Base-by-base conservation (phyloP, 2,113 vertebrate genomes). In the Egretta garzetta region DNA sequence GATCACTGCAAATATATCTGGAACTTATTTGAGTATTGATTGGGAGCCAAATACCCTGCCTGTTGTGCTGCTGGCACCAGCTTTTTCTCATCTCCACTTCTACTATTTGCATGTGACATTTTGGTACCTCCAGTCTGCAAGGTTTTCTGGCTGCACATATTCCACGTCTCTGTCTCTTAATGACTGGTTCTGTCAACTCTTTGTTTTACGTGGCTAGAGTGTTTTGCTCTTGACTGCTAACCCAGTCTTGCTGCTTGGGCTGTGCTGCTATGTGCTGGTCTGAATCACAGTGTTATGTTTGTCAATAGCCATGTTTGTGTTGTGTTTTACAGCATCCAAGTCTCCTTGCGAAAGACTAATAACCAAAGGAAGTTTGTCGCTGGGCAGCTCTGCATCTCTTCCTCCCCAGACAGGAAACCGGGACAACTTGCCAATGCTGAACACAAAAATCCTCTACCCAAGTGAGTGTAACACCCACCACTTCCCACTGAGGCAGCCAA, bases 311-410 rank as follows among this genome's bases (percentile, higher is more conserved):
- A 4, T 22, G 50, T 62, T 73, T 85, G 70, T 94, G 35, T 86
- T 94, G 63, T 97, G 79, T 66, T 96, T 97, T 68, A 13, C 96
- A 99, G 99, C 93, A 7, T 98, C 98, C 96, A 99, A 98, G 88
- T 98, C 99, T 13, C 99, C 99, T 4, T 99, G 99, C 8, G 99
- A 99, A 97, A 99, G 99, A 97, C 97, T 99, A 71, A 99, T 99
- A 97, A 98, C 97, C 95, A 99, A 99, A 98, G 99, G 98, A 93
- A 96, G 96, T 89, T 96, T 99, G 93, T 98, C 98, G 0, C 82
- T 98, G 74, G 99, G 99, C 92, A 99, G 98, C 96, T 99, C 99
- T 8, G 97, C 98, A 21, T 99, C 99, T 90, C 99, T 99, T 97
- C 99, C 99, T 97, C 97, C 98, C n/a, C 99, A 99, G 81, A 96